Evolutionary conservation across 2,797 vertebrate species (phyloP), one percentile per base, ranked within the genome.

Genomic region (Nannoperca australis): DNA sequence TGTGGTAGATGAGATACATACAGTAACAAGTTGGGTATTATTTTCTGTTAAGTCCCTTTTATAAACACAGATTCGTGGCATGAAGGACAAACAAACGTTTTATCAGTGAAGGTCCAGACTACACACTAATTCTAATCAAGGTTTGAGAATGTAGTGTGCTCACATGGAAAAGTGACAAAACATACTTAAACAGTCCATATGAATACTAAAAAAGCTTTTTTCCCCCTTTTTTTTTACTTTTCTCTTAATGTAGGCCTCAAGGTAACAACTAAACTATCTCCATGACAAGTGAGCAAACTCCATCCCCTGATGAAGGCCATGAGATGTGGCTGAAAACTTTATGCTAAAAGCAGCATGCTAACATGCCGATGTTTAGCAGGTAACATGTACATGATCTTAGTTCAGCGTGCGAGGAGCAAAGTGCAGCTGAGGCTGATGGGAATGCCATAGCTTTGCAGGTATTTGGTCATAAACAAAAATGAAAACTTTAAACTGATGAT

Each of bases 41-140:
- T 9, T 38, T 60, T 44, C 32, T 1, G 49, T 64, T 47, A 30
- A 68, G 40, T 76, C 44, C 20, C 27, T 70, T 60, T 22, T 22
- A 81, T 69, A 61, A 62, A 50, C 63, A 73, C 24, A 62, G 20
- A 50, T 42, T 68, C 3, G 45, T 1, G 18, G 32, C 1, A 6
- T 70, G 64, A 22, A 78, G 71, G 60, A 65, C 60, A 63, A 65
- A 44, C 60, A 60, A 56, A 65, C 20, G n/a, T 53, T 58, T 36
- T 24, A 55, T 55, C 30, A 17, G n/a, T 1, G 36, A 54, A 34
- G 13, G 14, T 50, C 24, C 54, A 50, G 0, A 34, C 18, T 18
- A 50, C 24, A 34, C 2, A 61, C 5, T 32, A 1, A 36, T 75
- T 54, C 18, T 36, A 20, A 22, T 40, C 40, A 59, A 15, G 20